Evolutionary conservation across 2,113 vertebrate genomes (phyloP).

Genomic region (Equus quagga): DNA sequence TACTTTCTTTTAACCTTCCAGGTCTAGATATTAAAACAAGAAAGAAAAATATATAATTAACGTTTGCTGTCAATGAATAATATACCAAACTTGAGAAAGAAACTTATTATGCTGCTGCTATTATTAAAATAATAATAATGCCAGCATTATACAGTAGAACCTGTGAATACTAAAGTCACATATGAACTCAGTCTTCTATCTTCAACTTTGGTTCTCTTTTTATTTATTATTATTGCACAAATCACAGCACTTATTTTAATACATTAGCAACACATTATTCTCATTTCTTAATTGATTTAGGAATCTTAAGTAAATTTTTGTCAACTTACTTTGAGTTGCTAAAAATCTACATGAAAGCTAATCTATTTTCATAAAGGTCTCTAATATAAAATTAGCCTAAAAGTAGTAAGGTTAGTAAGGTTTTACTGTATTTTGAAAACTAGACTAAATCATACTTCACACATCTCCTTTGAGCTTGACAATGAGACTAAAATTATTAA

Average conservation of each 20-base stretch:
- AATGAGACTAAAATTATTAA: conserved; percentile 6
- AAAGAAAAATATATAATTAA: conserved; percentile 8
- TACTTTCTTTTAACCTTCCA: not conserved
- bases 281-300: conserved; percentile 4
- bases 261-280: not conserved
- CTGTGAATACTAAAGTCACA: not conserved
- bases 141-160: not conserved
- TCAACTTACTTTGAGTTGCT: not conserved
- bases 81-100: not conserved
- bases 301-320: conserved; percentile 2
- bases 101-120: not conserved
- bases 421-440: conserved; percentile 47
- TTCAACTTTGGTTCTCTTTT: not conserved
- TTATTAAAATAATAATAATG: not conserved
- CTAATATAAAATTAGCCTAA: conserved; percentile 1
- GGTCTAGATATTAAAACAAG: not conserved
- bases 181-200: not conserved
- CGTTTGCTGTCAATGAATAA: not conserved
- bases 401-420: not conserved
- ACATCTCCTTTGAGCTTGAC: not conserved
- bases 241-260: conserved; percentile 1
- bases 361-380: conserved; percentile 40
- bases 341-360: conserved; percentile 1
- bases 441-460: not conserved
- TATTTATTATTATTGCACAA: not conserved